Evolutionary conservation across 2,113 vertebrate species (phyloP), one percentile per base, ranked within the genome.

Genomic region (Hemibagrus wyckioides): DNA sequence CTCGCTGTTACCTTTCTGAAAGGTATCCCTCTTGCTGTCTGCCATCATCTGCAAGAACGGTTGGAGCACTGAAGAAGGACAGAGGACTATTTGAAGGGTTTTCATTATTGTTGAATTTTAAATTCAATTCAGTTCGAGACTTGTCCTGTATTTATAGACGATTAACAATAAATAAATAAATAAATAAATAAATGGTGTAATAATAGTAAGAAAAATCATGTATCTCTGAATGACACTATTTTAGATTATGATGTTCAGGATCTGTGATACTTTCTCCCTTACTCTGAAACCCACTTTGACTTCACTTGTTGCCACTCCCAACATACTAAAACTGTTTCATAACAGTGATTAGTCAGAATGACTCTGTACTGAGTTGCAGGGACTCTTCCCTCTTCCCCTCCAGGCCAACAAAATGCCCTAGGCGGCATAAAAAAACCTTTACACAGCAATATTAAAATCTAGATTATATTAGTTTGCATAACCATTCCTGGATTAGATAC

Each of bases 21-120:
- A 96, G 59, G 95, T 92, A 79, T 93, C 93, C 57, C 94, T 97
- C 90, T 88, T 96, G 82, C 88, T 95, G 91, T 98, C 95, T 86
- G 97, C 96, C 30, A 99, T 95, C 92, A 99, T 89, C 89, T 99
- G 98, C 90, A 99, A 93, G 92, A 96, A 99, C 54, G 98, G 94
- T 90, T 97, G 97, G 86, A 95, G 92, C 84, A 94, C 97, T 99
- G 90, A 48, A 91, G 92, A 90, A 44, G 23, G 25, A 79, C 91
- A 94, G 33, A 71, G 30, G 23, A 54, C 3, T 21, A 65, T 48
- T 30, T 63, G 21, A 77, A n/a, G 44, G 25, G 28, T 77, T 77
- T 75, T 73, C 19, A 8, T 23, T 36, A n/a, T n/a, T 75, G 0
- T 2, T 30, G 13, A 17, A 30, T 10, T 54, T 9, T 36, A 6